Percentiles rank a stretch among this genome's conserved stretches.
phyloP scores from a whole-genome alignment of 1,140 invertebrate genomes.

The Heliconius nattereri region DNA sequence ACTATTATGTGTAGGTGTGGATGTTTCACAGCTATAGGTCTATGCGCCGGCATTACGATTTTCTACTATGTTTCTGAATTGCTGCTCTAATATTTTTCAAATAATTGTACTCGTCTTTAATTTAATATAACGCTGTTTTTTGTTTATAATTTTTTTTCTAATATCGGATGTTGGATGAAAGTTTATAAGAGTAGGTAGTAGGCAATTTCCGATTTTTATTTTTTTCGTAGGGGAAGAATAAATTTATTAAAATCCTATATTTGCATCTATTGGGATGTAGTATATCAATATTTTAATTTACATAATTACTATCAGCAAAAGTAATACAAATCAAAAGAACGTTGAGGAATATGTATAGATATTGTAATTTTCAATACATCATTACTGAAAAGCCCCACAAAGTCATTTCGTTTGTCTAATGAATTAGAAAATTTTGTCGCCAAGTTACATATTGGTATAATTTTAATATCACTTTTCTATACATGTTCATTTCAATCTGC shows the following conservation, averaged over 20 bases:
- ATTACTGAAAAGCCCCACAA: neutral
- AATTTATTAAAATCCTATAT: no score
- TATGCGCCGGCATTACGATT: neutral
- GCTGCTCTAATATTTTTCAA: neutral
- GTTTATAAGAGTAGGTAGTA: no score
- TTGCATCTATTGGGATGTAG: no score
- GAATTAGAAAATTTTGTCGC: neutral
- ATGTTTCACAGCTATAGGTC: neutral
- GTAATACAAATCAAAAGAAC: neutral
- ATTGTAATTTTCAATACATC: neutral
- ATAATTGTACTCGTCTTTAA: no score
- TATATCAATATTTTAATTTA: neutral
- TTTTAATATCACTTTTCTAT: slow-evolving; percentile 10
- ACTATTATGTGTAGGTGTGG: neutral
- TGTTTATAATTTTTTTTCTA: no score
- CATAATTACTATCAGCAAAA: neutral
- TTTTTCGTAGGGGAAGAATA: no score
- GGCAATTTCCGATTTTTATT: no score
- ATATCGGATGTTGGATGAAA: no score
- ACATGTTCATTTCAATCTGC: neutral
- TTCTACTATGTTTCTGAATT: neutral
- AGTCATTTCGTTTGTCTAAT: neutral
- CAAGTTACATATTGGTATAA: neutral
- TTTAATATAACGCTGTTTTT: no score
- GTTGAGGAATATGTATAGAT: neutral